Percentiles rank a stretch among this genome's conserved stretches.
Evolutionary conservation across 53 echinoderm and acorn worm species (phyloP).

Genomic region (Echinarachnius parma): DNA sequence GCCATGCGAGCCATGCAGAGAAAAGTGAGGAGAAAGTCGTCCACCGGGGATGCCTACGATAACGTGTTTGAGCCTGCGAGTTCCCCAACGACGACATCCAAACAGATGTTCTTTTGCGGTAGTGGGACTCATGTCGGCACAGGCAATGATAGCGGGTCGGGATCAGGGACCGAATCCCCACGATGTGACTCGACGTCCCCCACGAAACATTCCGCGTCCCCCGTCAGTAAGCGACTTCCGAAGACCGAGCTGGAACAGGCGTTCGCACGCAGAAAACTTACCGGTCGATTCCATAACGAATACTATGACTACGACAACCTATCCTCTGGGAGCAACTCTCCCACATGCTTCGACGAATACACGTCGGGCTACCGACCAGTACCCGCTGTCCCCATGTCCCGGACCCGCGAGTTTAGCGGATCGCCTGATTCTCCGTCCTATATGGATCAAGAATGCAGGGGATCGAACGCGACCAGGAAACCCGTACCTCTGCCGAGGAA

Average conservation of each 20-base stretch:
- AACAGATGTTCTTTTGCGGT: not conserved
- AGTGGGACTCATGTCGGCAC: conserved; percentile 6
- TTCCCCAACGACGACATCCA: conserved; percentile 29
- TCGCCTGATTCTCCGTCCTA: conserved; percentile 50
- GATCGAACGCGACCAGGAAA: conserved; percentile 41
- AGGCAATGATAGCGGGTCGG: conserved; percentile 28
- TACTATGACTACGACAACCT: conserved; percentile 22
- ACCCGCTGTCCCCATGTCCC: conserved; percentile 38
- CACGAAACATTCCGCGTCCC: conserved; percentile 44
- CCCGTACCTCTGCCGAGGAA: conserved; percentile 67
- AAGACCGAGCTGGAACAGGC: conserved; percentile 74
- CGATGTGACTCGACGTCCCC: conserved; percentile 30
- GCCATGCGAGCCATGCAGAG: conserved; percentile 67
- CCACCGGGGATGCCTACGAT: conserved; percentile 60
- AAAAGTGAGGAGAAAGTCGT: conserved; percentile 76
- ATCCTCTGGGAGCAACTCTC: conserved; percentile 32
- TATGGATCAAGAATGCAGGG: conserved; percentile 33
- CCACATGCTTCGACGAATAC: conserved; percentile 35
- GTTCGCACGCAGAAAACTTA: conserved; percentile 65
- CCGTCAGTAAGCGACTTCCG: conserved; percentile 56
- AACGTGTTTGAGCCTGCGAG: conserved; percentile 40
- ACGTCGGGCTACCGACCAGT: conserved; percentile 29
- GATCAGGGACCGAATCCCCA: conserved; percentile 29
- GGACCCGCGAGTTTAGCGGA: conserved; percentile 45
- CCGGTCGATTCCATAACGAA: conserved; percentile 37